These are phyloP conservation scores for Tichodroma muraria DNA, from an alignment of 2,113 vertebrate species.

Conservation along the genomic window DNA sequence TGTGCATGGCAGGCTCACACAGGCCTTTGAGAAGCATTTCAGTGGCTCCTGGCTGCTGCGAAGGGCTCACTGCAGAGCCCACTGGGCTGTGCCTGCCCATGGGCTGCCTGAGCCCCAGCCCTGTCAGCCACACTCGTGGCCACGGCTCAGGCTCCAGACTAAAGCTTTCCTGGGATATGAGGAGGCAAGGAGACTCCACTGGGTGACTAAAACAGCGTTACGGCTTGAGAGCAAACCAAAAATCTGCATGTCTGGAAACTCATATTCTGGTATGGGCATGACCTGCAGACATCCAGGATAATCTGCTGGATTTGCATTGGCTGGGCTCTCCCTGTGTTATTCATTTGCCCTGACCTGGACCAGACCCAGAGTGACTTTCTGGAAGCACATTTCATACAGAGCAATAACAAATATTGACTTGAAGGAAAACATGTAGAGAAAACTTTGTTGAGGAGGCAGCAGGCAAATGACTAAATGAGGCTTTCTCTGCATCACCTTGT, in stretches of 20 bases:
- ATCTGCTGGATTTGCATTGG: constrained; percentile 36
- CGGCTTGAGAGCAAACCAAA: not conserved
- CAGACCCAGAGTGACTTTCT: not conserved
- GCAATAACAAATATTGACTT: not conserved
- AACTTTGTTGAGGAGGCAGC: not conserved
- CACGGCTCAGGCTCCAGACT: not conserved
- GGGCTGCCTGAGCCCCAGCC: not conserved
- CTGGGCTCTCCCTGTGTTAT: not conserved
- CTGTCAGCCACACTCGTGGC: not conserved
- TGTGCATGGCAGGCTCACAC: not conserved
- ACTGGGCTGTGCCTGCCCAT: not conserved
- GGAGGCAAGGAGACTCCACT: not conserved
- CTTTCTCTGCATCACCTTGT: not conserved
- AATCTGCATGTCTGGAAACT: constrained; percentile 57
- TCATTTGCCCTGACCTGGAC: constrained; percentile 25
- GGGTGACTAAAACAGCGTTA: not conserved
- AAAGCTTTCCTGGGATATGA: not conserved
- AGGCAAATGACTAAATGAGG: not conserved
- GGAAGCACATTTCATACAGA: not conserved
- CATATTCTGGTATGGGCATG: not conserved
- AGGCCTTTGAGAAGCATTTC: not conserved
- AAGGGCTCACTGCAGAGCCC: not conserved
- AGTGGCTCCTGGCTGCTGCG: not conserved
- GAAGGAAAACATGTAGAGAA: not conserved
- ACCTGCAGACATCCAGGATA: not conserved